Evolutionary conservation across 92 coral and sea anemone genomes (phyloP), one percentile per base, ranked within the genome.

Genomic region (Heliopora coerulea): DNA sequence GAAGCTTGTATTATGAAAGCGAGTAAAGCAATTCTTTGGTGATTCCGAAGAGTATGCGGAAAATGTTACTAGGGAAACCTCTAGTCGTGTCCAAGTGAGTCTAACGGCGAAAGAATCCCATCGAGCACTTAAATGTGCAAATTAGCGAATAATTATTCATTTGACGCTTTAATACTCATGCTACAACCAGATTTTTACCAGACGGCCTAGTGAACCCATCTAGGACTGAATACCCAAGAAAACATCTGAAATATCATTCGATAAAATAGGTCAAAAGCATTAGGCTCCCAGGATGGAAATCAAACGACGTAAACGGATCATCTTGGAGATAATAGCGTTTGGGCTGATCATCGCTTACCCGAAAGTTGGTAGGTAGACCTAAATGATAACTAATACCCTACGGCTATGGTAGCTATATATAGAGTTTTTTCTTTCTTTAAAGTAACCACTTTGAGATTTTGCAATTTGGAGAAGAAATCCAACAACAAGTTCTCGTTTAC

Each of bases 61-160:
- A n/a, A n/a, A 37, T 37, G 42, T 37, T 37, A 12, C 12, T 12
- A 37, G 12, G 42, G 42, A 5, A 37, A 37, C 42, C n/a, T n/a
- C n/a, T n/a, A 65, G 54, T 61, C 54, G 8, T 18, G 21, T n/a
- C 8, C 8, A 62, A 31, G 6, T 39, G 46, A 41, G 1, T 48
- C 37, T 4, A 37, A 62, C 27, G 19, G 3, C 31, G 31, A 41
- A 62, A 62, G 69, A 37, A 37, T 37, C 6, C 6, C 42, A 37
- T 5, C 35, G 54, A 26, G 49, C 17, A 40, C 35, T 49, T 56
- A 67, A 67, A 44, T 67, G 74, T 67, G 59, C 32, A 67, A 67
- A 39, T 23, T 28, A 21, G 34, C 31, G 39, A 48, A 48, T 67
- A 67, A 67, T 67, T 46, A 46, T 49, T 46, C 59, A 46, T 1